Evolutionary conservation across 2,797 vertebrate species (phyloP), one percentile per base, ranked within the genome.

Genomic region (Novumbra hubbsi): DNA sequence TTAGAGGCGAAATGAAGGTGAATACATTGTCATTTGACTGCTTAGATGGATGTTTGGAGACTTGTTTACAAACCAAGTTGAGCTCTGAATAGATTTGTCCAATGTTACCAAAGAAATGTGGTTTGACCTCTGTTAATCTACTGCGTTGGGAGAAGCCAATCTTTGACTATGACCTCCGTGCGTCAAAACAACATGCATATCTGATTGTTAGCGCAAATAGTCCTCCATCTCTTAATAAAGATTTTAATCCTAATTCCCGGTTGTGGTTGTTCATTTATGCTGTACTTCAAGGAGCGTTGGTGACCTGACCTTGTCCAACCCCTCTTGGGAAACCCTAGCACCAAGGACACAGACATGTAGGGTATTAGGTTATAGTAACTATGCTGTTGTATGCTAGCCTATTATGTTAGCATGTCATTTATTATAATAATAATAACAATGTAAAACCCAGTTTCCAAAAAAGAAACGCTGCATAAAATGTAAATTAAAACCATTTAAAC

Each of bases 281-380:
- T 38, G 21, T n/a, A 17, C 64, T 71, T 62, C 45, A 55, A 60
- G 30, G 30, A 71, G 34, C 17, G 32, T 28, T 28, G 15, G n/a
- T 15, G 30, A 27, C 49, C 15, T 76, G 74, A 80, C 71, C 78
- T 80, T 71, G 50, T 17, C 28, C 74, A 75, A 49, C 64, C 49
- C 74, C 50, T 67, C 52, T 1, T 17, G 62, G 55, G 63, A 66
- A 24, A 34, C 49, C 38, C 19, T 34, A 12, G 4, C 28, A n/a
- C 38, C 60, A 28, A 30, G 30, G 16, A 32, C 30, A 48, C 41
- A 17, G 50, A 50, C 68, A 45, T 27, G 3, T 57, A 24, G 21
- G 21, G 55, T 27, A 60, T 60, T 60, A 24, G 11, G 9, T 60
- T 8, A 60, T 27, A 60, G 24, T 60, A 24, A 60, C 19, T 21